Conservation (phyloP, 2,797 vertebrate species). For the Fundulus diaphanus region DNA sequence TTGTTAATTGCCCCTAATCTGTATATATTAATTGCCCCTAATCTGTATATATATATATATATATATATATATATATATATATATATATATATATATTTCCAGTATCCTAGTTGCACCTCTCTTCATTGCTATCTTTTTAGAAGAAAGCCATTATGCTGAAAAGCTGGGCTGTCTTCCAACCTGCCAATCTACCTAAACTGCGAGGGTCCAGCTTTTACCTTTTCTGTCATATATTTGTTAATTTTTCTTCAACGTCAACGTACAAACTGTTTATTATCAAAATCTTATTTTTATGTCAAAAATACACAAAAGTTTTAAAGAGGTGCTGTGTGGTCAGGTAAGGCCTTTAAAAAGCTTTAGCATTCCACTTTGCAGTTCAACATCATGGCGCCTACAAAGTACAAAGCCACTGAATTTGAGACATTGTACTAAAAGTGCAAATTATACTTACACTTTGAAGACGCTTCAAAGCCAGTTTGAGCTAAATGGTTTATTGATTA, state of each 20-base stretch:
- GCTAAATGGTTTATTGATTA: not conserved
- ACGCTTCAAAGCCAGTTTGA: not conserved
- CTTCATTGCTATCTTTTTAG: not conserved
- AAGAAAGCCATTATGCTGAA: not conserved
- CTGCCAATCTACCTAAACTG: not conserved
- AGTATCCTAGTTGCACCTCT: not conserved
- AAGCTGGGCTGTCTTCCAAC: not conserved
- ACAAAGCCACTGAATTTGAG: not conserved
- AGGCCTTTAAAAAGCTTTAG: not conserved
- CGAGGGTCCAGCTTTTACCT: not conserved
- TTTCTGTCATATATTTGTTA: not conserved
- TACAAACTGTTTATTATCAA: not conserved
- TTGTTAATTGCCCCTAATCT: not conserved
- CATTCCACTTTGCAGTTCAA: not conserved
- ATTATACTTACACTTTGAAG: not conserved
- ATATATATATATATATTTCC: too few species aligned
- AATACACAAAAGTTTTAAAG: not conserved
- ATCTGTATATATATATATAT: too few species aligned
- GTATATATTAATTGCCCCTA: too few species aligned
- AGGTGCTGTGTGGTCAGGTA: not conserved
- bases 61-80: too few species aligned
- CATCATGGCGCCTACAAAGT: not conserved
- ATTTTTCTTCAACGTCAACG: not conserved
- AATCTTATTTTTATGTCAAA: not conserved
- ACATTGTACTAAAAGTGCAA: not conserved